A percentile compares a stretch with the other conserved stretches of the same genome.
Evolutionary conservation across 2,113 vertebrate species (phyloP).

Genomic region (Tricholaema leucomelas): DNA sequence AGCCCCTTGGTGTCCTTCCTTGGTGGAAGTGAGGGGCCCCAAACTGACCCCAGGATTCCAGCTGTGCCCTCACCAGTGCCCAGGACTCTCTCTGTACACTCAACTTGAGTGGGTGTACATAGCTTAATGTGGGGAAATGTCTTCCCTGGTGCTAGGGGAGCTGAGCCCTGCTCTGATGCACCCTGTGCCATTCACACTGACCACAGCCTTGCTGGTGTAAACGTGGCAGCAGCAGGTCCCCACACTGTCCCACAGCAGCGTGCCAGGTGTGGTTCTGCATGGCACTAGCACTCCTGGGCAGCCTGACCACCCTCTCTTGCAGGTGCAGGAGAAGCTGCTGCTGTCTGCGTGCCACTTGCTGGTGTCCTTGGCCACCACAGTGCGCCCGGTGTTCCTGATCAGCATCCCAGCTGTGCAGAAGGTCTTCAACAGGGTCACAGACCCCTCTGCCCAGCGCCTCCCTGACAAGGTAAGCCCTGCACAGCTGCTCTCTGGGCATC

Average conservation of each 20-base stretch:
- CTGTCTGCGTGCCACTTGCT: slow-evolving; percentile 92
- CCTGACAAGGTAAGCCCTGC: slow-evolving; percentile 83
- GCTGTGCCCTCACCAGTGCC: too few relatives aligned
- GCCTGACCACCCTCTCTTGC: not conserved
- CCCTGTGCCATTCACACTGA: not conserved
- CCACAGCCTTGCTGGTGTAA: not conserved
- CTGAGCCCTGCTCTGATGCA: not conserved
- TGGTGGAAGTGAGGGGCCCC: too few relatives aligned
- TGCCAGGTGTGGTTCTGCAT: not conserved
- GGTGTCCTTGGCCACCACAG: slow-evolving; percentile 92
- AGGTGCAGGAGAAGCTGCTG: slow-evolving; percentile 96
- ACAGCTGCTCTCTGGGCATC: not conserved
- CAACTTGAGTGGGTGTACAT: not conserved
- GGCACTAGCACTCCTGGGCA: not conserved
- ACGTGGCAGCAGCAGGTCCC: not conserved
- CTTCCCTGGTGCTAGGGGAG: not conserved
- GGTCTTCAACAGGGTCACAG: slow-evolving; percentile 92
- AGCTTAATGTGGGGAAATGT: not conserved
- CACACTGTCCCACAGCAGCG: not conserved
- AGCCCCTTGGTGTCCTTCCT: too few relatives aligned
- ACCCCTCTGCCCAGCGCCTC: slow-evolving; percentile 85
- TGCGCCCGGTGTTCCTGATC: slow-evolving; percentile 93
- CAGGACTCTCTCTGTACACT: too few relatives aligned
- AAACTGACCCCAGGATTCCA: too few relatives aligned
- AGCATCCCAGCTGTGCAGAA: slow-evolving; percentile 92